Evolutionary conservation across 2,888 invertebrate species (phyloP), one percentile per base, ranked within the genome.

Genomic region (Lithophane leautieri): DNA sequence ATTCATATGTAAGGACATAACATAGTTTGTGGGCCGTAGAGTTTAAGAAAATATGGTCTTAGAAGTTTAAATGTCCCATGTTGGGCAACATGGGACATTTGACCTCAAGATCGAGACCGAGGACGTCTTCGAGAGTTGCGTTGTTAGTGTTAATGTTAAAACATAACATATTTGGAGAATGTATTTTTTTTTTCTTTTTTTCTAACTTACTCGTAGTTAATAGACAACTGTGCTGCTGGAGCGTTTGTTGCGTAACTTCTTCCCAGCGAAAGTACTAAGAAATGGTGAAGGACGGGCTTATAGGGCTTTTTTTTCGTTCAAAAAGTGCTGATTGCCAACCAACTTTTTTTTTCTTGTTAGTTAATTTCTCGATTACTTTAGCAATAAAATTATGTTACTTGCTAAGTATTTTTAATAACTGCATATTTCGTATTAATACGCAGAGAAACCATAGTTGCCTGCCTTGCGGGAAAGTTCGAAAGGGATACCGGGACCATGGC

Each of bases 21-120:
- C 78, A 86, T 72, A 72, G 78, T 77, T 77, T 78, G 62, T 68
- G 71, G 81, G 85, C 82, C 70, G 81, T 76, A 79, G 34, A 56
- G 50, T 79, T 66, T 73, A 62, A 84, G 75, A 81, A 84, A 84
- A 61, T 71, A 56, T 44, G 76, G 77, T 61, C 81, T 8, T 44
- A 19, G 34, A 78, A 78, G 54, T 68, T 68, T 47, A 34, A 83
- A 78, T 78, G 69, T 61, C 69, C 54, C 78, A n/a, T n/a, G n/a
- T n/a, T n/a, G n/a, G n/a, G n/a, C 78, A 68, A 62, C 78, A 16
- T 56, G 78, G 42, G 61, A 82, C 83, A 19, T 68, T 61, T 28
- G 47, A 25, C 40, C 40, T n/a, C 6, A 52, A 81, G 16, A 65
- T n/a, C 11, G 40, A 22, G 19, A 44, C 11, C 19, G 8, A 63